These are phyloP conservation scores for Oreochromis grahami DNA, from an alignment of 2,797 vertebrate genomes.

Conservation along the genomic window DNA sequence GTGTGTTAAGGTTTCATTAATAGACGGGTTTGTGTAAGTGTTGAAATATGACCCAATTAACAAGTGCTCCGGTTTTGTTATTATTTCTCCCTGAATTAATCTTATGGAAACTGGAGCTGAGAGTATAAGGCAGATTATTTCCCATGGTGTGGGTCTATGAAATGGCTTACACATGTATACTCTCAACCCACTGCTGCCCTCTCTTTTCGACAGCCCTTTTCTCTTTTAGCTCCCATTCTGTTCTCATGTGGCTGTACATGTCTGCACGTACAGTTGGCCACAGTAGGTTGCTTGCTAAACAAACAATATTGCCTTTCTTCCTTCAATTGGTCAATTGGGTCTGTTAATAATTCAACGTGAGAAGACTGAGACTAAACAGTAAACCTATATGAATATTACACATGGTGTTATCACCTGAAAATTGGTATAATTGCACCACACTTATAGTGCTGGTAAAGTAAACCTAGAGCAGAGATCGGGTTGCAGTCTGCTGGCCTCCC, in stretches of 20 bases:
- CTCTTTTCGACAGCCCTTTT: slow-evolving; percentile 23
- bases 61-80: slow-evolving; percentile 60
- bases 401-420: slow-evolving; percentile 61
- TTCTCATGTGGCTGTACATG: slow-evolving; percentile 45
- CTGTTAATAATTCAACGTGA: slow-evolving; percentile 60
- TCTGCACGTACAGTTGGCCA: slow-evolving; percentile 8
- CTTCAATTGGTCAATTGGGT: slow-evolving; percentile 45
- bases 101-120: slow-evolving; percentile 54
- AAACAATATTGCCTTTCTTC: slow-evolving; percentile 63
- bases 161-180: slow-evolving; percentile 73
- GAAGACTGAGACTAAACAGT: slow-evolving; percentile 39
- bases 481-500: slow-evolving; percentile 30
- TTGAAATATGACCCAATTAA: slow-evolving; percentile 72
- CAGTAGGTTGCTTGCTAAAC: slow-evolving; percentile 49
- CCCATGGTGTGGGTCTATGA: slow-evolving; percentile 61
- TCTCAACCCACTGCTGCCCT: slow-evolving; percentile 25
- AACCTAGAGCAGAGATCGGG: slow-evolving; percentile 51
- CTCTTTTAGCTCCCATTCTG: slow-evolving; percentile 49
- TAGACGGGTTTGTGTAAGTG: slow-evolving; percentile 33
- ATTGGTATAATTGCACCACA: slow-evolving; percentile 58
- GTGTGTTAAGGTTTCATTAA: slow-evolving; percentile 49
- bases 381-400: slow-evolving; percentile 38
- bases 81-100: slow-evolving; percentile 69
- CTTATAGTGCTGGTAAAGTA: slow-evolving; percentile 53
- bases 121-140: slow-evolving; percentile 60